phyloP scores from a whole-genome alignment of 2,113 vertebrate species.

The Mustelus asterias region DNA sequence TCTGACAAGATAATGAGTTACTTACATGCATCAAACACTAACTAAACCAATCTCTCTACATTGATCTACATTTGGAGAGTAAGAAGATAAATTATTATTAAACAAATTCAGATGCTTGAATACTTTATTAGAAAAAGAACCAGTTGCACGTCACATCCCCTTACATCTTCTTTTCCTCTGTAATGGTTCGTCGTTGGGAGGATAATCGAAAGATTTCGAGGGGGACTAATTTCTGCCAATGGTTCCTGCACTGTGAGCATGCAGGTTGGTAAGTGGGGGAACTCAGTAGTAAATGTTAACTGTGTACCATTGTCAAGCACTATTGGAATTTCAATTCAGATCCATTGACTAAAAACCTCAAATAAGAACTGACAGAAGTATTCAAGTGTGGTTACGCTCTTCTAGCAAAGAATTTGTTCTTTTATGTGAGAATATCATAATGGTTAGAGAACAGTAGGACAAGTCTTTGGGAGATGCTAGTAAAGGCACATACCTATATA shows the following conservation, averaged over 20 bases:
- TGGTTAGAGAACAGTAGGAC: background rate
- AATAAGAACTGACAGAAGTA: background rate
- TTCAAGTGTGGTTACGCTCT: background rate
- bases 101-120: background rate
- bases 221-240: background rate
- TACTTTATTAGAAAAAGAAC: background rate
- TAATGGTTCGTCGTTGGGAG: background rate
- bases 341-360: background rate
- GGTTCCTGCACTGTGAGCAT: background rate
- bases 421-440: background rate
- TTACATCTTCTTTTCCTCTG: background rate
- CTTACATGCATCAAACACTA: conserved; percentile 5
- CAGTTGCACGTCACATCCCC: background rate
- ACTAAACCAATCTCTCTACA: background rate
- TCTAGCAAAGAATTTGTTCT: background rate
- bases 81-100: background rate
- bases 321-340: background rate
- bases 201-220: background rate
- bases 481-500: background rate
- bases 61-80: background rate
- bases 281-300: background rate
- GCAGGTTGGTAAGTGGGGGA: background rate
- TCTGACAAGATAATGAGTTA: background rate
- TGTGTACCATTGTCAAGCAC: background rate
- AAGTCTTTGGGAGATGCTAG: background rate